Evolutionary conservation across 1,140 invertebrate species (phyloP).

Genomic region (Zaprionus davidi): DNA sequence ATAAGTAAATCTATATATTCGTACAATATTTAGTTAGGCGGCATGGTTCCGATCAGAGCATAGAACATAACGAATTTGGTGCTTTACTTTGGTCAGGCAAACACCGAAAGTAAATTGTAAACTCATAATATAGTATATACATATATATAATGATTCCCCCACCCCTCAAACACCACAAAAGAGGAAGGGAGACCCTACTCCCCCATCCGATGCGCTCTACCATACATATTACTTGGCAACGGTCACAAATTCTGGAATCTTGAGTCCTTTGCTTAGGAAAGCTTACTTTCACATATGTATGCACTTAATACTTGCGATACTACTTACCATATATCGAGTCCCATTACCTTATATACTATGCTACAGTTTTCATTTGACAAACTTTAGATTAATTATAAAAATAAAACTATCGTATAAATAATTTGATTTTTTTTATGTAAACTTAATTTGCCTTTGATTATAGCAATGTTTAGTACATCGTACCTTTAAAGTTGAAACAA

Average conservation of each 20-base stretch:
- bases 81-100: conserved; percentile 41
- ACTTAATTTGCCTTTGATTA: conserved; percentile 13
- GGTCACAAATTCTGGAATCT: conserved; percentile 39
- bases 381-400: conserved; percentile 35
- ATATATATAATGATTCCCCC: conserved; percentile 6
- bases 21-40: conserved; percentile 34
- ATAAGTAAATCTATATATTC: conserved; percentile 8
- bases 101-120: conserved; percentile 21
- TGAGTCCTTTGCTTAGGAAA: conserved; percentile 13
- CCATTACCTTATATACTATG: conserved; percentile 6
- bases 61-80: conserved; percentile 42
- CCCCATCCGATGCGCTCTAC: neutral
- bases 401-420: conserved; percentile 4
- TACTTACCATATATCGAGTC: conserved; percentile 8
- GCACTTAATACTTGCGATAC: conserved; percentile 15
- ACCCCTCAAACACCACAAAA: neutral
- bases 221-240: neutral
- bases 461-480: conserved; percentile 41
- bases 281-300: conserved; percentile 6
- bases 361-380: conserved; percentile 28
- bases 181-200: neutral
- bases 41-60: conserved; percentile 18
- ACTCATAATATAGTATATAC: conserved; percentile 1
- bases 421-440: conserved; percentile 23
- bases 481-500: conserved; percentile 35